Evolutionary conservation across 2,797 vertebrate genomes (phyloP).

Genomic region (Neosalanx taihuensis): DNA sequence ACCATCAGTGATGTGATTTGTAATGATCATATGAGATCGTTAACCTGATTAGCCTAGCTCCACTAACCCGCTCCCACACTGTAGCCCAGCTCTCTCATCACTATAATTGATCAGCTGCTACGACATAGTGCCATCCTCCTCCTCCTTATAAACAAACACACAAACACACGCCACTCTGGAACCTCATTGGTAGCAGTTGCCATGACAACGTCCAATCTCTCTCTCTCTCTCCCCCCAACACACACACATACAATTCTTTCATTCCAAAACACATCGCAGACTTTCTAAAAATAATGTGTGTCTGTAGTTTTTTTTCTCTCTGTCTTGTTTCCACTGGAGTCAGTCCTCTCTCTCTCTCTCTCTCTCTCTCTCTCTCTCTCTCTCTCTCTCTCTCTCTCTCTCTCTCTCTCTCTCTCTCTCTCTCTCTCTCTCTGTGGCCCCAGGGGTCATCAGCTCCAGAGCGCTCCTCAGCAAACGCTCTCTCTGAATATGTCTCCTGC

Average conservation of each 20-base stretch:
- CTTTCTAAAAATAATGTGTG: slow-evolving; percentile 76
- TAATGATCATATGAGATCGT: slow-evolving; percentile 18
- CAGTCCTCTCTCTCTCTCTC: slow-evolving; percentile 24
- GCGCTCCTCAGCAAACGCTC: too few species aligned
- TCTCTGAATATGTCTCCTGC: too few species aligned
- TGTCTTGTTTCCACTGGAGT: slow-evolving; percentile 47
- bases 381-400: too few species aligned
- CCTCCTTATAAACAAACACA: slow-evolving; percentile 42
- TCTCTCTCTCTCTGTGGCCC: too few species aligned
- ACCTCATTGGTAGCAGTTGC: slow-evolving; percentile 68
- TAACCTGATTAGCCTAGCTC: slow-evolving; percentile 45
- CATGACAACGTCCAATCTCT: slow-evolving; percentile 70
- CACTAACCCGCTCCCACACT: slow-evolving; percentile 16
- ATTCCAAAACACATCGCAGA: slow-evolving; percentile 73
- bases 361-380: too few species aligned
- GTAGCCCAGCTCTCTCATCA: slow-evolving; percentile 21
- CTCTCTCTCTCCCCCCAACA: slow-evolving; percentile 11
- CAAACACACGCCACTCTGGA: slow-evolving; percentile 41
- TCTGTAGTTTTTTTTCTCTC: slow-evolving; percentile 54
- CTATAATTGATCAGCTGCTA: slow-evolving; percentile 34
- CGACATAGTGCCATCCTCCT: slow-evolving; percentile 33
- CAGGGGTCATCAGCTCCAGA: too few species aligned
- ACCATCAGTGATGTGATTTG: slow-evolving; percentile 3
- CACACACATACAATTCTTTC: slow-evolving; percentile 19
- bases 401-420: too few species aligned